Conservation (phyloP, 2,888 invertebrate genomes). For the Onthophagus sagittarius region DNA sequence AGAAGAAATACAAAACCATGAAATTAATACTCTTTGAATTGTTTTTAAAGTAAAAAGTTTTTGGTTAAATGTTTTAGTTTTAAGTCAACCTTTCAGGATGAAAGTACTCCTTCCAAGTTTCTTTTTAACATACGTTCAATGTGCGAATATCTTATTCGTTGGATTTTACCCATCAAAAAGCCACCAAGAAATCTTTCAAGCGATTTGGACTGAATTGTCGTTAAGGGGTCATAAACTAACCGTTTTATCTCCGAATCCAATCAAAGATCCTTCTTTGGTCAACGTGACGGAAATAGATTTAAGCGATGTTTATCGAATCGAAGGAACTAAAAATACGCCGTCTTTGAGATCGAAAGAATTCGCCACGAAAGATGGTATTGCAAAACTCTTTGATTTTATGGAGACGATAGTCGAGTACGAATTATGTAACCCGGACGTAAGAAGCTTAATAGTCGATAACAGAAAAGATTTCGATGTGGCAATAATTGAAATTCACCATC, state of each 20-base stretch:
- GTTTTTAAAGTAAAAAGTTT: background rate
- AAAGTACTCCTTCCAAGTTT: background rate
- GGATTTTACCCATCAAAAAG: conserved; percentile 42
- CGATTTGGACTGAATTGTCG: conserved; percentile 35
- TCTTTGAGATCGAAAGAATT: conserved; percentile 1
- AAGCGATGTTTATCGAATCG: conserved; percentile 26
- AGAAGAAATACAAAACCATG: background rate
- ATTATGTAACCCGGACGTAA: conserved; percentile 34
- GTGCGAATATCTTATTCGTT: conserved; percentile 30
- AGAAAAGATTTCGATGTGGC: conserved; percentile 54
- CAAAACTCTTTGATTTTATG: conserved; percentile 5
- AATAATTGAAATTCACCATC: conserved; percentile 54
- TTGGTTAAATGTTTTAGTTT: conserved; percentile 10
- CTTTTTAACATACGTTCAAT: conserved; percentile 13
- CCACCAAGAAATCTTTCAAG: conserved; percentile 35
- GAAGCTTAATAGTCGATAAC: conserved; percentile 36
- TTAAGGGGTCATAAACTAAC: conserved; percentile 41
- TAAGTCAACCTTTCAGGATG: conserved; percentile 6
- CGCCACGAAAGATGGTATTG: background rate
- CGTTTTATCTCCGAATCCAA: conserved; percentile 37
- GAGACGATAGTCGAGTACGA: conserved; percentile 20
- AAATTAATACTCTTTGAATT: no score
- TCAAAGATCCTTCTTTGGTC: conserved; percentile 34
- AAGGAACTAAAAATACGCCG: conserved; percentile 4
- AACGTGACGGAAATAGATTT: conserved; percentile 42